A percentile compares a stretch with the other conserved stretches of the same genome.
phyloP scores from a whole-genome alignment of 2,797 vertebrate species.

The Acrossocheilus wenchowensis region DNA sequence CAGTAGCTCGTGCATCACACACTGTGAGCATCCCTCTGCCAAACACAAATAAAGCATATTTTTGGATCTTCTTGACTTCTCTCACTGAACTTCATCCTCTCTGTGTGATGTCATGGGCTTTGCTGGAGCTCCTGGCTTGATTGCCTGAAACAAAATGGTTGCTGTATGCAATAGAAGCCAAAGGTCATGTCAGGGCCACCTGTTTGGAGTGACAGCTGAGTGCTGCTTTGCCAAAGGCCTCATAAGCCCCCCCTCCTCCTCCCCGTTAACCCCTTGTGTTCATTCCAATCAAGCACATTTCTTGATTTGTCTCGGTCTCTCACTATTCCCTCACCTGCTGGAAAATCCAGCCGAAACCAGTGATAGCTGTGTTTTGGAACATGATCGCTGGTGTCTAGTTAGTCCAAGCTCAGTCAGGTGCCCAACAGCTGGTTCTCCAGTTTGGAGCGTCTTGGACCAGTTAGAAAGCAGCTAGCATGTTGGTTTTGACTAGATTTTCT shows the following conservation, averaged over 20 bases:
- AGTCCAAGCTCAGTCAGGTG: not conserved
- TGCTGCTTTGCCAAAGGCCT: slow-evolving; percentile 55
- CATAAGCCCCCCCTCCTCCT: slow-evolving; percentile 29
- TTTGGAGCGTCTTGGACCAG: slow-evolving; percentile 17
- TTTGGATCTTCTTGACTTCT: not conserved
- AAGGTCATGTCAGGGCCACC: slow-evolving; percentile 65
- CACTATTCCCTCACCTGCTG: slow-evolving; percentile 37
- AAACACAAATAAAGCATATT: slow-evolving; percentile 16
- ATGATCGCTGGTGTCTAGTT: slow-evolving; percentile 8
- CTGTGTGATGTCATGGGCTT: slow-evolving; percentile 3
- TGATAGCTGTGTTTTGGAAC: slow-evolving; percentile 18
- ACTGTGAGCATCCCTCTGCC: not conserved
- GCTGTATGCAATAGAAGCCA: slow-evolving; percentile 58
- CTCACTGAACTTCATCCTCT: not conserved
- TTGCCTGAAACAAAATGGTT: slow-evolving; percentile 56
- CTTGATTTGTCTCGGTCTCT: slow-evolving; percentile 26
- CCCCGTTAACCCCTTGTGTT: slow-evolving; percentile 56
- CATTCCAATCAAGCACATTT: slow-evolving; percentile 49
- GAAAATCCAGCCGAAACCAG: slow-evolving; percentile 24
- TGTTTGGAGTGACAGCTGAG: slow-evolving; percentile 67
- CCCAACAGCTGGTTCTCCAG: slow-evolving; percentile 24
- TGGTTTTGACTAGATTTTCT: not conserved
- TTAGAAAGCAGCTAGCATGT: not conserved
- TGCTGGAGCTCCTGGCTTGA: slow-evolving; percentile 37
- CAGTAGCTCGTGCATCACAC: not conserved